A percentile compares a stretch with the other conserved stretches of the same genome.
phyloP scores from a whole-genome alignment of 92 coral and sea anemone species.

The Paramuricea clavata region DNA sequence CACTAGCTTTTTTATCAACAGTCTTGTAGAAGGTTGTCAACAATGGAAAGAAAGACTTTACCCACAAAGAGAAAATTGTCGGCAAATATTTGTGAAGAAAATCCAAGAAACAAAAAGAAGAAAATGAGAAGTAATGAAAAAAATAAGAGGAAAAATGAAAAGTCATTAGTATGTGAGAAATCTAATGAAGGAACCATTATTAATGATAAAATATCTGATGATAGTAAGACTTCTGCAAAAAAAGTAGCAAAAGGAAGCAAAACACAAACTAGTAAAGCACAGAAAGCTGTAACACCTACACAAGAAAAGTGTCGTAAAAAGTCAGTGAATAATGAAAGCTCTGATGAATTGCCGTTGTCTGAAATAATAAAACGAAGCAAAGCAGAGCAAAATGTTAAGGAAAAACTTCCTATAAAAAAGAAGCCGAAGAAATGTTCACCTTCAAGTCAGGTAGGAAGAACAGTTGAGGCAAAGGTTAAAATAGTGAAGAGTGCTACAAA shows the following conservation, averaged over 20 bases:
- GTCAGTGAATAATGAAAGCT: neutral
- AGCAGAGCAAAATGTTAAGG: neutral
- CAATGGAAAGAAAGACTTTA: neutral
- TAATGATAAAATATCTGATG: neutral
- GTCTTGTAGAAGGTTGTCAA: too few relatives aligned
- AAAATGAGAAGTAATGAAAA: neutral
- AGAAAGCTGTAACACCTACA: neutral
- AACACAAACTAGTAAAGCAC: neutral
- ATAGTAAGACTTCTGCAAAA: neutral
- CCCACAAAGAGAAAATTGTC: neutral
- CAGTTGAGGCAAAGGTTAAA: conserved; percentile 6
- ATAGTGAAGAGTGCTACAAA: neutral
- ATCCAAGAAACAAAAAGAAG: conserved; percentile 5
- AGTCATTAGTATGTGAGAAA: neutral
- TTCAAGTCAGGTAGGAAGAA: neutral
- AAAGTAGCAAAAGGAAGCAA: neutral
- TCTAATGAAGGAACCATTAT: neutral
- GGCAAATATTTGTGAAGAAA: neutral
- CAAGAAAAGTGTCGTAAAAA: neutral
- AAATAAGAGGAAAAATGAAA: neutral
- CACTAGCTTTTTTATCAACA: too few relatives aligned
- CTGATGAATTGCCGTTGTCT: neutral
- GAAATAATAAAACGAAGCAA: conserved; percentile 5
- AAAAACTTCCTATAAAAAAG: neutral
- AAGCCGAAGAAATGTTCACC: neutral